Base-by-base conservation (phyloP, 2,797 vertebrate species). In the Apogon talboti region DNA sequence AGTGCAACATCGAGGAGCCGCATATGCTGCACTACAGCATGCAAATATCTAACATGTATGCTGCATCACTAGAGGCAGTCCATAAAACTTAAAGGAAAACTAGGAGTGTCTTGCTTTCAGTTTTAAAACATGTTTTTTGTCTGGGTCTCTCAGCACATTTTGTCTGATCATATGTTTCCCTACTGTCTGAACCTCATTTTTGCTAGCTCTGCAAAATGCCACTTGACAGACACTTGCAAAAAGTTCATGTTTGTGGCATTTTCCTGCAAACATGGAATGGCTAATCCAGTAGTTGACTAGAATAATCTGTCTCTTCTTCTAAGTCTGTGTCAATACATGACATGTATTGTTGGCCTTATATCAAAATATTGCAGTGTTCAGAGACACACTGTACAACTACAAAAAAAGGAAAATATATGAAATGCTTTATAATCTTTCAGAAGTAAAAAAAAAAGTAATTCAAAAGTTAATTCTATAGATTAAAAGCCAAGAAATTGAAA, bases 121-220 rank as follows among this genome's bases (percentile, higher is more conserved):
- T 65, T 65, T 52, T 64, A 60, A 79, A 69, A 66, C 60, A 67
- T 71, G 15, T 75, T 72, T 15, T 79, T 62, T 71, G 74, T 83
- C 79, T 86, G 43, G 63, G 55, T 83, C 60, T 66, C 46, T 78
- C 76, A 62, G 67, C 47, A 63, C 61, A 78, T 76, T 56, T 37
- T 69, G 62, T 86, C 48, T 57, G 38, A 74, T 76, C 71, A 37
- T 54, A 59, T 67, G 43, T 79, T 65, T 72, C 35, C 59, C 52
- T 46, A 38, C 43, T 74, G 61, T 81, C 64, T 79, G 38, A 82
- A 70, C 38, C 11, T 76, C 7, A 76, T 76, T 79, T 66, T 40
- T 72, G 45, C 59, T 56, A 52, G 46, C 41, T 46, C 16, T 37
- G 52, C 38, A 76, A 64, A 74, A 75, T 35, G 63, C 41, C 37